phyloP scores from a whole-genome alignment of 2,888 invertebrate genomes.

The Archips crataeganus region DNA sequence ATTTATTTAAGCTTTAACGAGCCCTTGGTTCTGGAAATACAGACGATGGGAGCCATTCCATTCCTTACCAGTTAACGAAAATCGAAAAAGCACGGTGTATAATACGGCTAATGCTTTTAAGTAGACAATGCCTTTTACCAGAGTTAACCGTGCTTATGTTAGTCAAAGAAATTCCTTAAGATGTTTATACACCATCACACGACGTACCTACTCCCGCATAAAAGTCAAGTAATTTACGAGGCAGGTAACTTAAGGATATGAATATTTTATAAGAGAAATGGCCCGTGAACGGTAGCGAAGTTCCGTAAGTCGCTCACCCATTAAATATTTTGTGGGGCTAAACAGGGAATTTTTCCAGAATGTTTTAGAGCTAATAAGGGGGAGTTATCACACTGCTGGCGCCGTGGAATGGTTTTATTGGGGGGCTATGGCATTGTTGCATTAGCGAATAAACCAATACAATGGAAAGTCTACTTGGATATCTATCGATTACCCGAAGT shows the following conservation, averaged over 20 bases:
- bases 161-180: neutral
- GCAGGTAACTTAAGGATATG: slow-evolving; percentile 41
- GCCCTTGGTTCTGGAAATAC: too few relatives aligned
- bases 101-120: too few relatives aligned
- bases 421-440: neutral
- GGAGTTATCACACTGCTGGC: slow-evolving; percentile 22
- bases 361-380: slow-evolving; percentile 19
- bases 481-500: too few relatives aligned
- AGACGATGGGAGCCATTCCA: too few relatives aligned
- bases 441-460: neutral
- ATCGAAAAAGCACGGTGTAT: too few relatives aligned
- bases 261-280: slow-evolving; percentile 43
- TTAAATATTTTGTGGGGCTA: slow-evolving; percentile 41
- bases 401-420: neutral
- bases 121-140: too few relatives aligned
- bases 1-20: too few relatives aligned
- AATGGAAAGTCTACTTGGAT: too few relatives aligned
- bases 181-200: slow-evolving; percentile 5
- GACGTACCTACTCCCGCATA: slow-evolving; percentile 15
- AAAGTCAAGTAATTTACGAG: slow-evolving; percentile 41
- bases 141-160: neutral
- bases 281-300: slow-evolving; percentile 29
- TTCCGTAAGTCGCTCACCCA: slow-evolving; percentile 25
- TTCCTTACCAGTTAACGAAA: too few relatives aligned
- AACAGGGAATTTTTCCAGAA: slow-evolving; percentile 32